A percentile compares a stretch with the other conserved stretches of the same genome.
Evolutionary conservation across 2,888 invertebrate genomes (phyloP).

Genomic region (Cenopis cana): DNA sequence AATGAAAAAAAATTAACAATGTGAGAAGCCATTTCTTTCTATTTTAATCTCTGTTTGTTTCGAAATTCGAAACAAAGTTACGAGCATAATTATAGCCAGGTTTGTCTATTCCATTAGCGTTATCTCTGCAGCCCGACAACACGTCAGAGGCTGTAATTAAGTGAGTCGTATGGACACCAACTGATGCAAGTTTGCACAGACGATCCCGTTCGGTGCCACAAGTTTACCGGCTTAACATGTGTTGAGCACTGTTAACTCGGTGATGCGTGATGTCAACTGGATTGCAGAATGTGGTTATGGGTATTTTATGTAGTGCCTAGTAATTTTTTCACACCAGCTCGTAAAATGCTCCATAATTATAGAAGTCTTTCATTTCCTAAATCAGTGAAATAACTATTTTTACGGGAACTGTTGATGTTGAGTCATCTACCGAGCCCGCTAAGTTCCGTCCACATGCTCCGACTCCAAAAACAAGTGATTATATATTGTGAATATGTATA

Average conservation of each 20-base stretch:
- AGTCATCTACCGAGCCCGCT: too few species aligned
- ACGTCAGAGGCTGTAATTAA: conserved; percentile 63
- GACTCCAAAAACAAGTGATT: too few species aligned
- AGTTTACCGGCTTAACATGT: conserved; percentile 38
- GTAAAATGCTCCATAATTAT: too few species aligned
- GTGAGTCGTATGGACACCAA: conserved; percentile 60
- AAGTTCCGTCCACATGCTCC: too few species aligned
- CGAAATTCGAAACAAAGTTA: not conserved
- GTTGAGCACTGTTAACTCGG: conserved; percentile 14
- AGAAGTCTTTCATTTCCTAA: too few species aligned
- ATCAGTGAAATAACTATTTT: too few species aligned
- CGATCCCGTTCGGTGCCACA: conserved; percentile 24
- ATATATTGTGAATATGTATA: too few species aligned
- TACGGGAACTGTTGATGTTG: too few species aligned
- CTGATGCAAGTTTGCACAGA: conserved; percentile 44
- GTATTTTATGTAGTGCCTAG: not conserved
- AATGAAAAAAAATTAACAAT: too few species aligned
- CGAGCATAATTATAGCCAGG: not conserved
- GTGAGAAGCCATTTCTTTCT: too few species aligned
- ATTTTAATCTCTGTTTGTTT: not conserved
- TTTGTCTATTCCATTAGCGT: conserved; percentile 26
- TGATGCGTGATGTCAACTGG: conserved; percentile 7
- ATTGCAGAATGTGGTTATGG: conserved; percentile 13
- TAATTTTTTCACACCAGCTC: not conserved
- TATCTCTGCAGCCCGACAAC: conserved; percentile 44